A percentile compares a stretch with the other conserved stretches of the same genome.
Evolutionary conservation across 2,888 invertebrate genomes (phyloP).

Genomic region (Pandemis heparana): DNA sequence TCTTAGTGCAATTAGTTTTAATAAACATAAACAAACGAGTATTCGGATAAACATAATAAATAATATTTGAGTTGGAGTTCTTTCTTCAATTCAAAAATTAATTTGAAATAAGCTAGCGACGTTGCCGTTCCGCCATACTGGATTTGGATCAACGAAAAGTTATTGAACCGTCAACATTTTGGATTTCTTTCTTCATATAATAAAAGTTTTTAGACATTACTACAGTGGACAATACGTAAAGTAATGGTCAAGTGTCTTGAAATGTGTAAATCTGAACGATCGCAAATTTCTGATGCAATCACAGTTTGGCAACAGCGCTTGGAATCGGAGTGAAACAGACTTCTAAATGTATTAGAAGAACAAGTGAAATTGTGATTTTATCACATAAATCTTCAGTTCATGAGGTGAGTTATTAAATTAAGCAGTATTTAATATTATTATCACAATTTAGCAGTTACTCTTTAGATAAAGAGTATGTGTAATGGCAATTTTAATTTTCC

Average conservation of each 20-base stretch:
- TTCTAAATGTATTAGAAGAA: slow-evolving; percentile 68
- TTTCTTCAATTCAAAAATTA: slow-evolving; percentile 60
- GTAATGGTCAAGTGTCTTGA: slow-evolving; percentile 75
- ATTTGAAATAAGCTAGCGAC: slow-evolving; percentile 65
- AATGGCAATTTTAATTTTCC: slow-evolving; percentile 73
- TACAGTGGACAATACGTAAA: slow-evolving; percentile 54
- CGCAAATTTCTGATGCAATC: slow-evolving; percentile 81
- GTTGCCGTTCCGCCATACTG: slow-evolving; percentile 72
- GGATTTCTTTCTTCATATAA: slow-evolving; percentile 33
- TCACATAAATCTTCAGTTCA: slow-evolving; percentile 62
- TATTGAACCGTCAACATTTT: slow-evolving; percentile 28
- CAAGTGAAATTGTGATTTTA: slow-evolving; percentile 61
- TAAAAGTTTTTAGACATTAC: slow-evolving; percentile 48
- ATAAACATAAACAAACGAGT: background rate
- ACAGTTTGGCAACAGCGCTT: slow-evolving; percentile 82
- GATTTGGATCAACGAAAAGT: slow-evolving; percentile 52
- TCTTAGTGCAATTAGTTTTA: slow-evolving; percentile 19
- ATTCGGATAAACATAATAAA: slow-evolving; percentile 9
- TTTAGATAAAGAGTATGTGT: slow-evolving; percentile 50
- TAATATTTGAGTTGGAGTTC: slow-evolving; percentile 46
- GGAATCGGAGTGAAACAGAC: slow-evolving; percentile 69
- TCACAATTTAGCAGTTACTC: slow-evolving; percentile 9
- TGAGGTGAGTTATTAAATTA: slow-evolving; percentile 69
- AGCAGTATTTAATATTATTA: slow-evolving; percentile 36
- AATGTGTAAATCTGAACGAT: slow-evolving; percentile 78